Evolutionary conservation across 1,140 invertebrate species (phyloP).

Genomic region (Lucilia cuprina): DNA sequence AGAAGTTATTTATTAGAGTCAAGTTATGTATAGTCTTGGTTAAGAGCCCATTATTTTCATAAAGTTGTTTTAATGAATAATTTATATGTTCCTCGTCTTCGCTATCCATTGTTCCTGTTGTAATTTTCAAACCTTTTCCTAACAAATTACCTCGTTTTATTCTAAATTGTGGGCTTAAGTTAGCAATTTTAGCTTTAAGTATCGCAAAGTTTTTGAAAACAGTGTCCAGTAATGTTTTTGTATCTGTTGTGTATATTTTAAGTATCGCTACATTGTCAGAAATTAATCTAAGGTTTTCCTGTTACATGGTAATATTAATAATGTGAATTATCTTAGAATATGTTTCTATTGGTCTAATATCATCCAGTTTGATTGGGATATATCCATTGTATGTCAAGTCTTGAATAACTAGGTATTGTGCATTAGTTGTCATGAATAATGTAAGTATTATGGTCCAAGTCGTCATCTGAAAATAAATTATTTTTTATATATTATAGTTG

Average conservation of each 20-base stretch:
- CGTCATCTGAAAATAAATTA: too few relatives aligned
- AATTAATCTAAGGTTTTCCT: too few relatives aligned
- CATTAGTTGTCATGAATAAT: neutral
- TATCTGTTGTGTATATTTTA: neutral
- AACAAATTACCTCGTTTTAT: neutral
- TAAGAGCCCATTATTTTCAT: too few relatives aligned
- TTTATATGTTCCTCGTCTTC: slow-evolving; percentile 20
- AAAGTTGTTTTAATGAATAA: too few relatives aligned
- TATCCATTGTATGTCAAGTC: slow-evolving; percentile 16
- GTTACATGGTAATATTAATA: neutral
- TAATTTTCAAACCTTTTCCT: slow-evolving; percentile 28
- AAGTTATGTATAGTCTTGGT: too few relatives aligned
- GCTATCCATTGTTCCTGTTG: slow-evolving; percentile 25
- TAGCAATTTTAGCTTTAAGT: slow-evolving; percentile 3
- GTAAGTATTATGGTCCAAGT: neutral
- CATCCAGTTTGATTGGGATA: neutral
- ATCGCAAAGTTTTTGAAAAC: neutral
- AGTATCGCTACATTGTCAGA: neutral
- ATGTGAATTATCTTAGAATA: too few relatives aligned
- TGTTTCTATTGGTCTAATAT: neutral
- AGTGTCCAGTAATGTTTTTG: neutral
- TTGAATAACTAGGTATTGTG: neutral
- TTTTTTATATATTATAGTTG: too few relatives aligned
- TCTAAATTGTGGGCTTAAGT: neutral
- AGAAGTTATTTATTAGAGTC: too few relatives aligned